A percentile compares a stretch with the other conserved stretches of the same genome.
phyloP scores from a whole-genome alignment of 2,888 invertebrate genomes.

The Corbicula japonica region DNA sequence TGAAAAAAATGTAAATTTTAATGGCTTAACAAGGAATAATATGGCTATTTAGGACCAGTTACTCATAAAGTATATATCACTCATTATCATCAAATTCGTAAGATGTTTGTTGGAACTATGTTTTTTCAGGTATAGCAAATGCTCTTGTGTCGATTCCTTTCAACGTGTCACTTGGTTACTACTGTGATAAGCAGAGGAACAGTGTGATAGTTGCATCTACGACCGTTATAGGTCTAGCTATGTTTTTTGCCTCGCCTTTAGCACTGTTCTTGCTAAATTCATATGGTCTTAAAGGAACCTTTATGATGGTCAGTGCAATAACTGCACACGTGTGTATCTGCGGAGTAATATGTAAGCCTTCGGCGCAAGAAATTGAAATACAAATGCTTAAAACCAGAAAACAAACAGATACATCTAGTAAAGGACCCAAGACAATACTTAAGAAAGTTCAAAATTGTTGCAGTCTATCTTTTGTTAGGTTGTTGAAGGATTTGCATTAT shows the following conservation, averaged over 20 bases:
- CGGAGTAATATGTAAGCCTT: constrained; percentile 57
- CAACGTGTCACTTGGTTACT: constrained; percentile 57
- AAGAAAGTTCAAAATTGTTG: too few species aligned
- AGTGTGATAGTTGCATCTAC: constrained; percentile 39
- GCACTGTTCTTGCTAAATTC: constrained; percentile 33
- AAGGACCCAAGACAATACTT: too few species aligned
- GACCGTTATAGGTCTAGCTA: constrained; percentile 56
- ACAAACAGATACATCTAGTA: too few species aligned
- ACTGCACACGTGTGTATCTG: constrained; percentile 54
- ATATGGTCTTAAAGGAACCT: constrained; percentile 56
- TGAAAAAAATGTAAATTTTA: too few species aligned
- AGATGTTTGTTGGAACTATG: too few species aligned
- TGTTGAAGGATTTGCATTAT: constrained; percentile 26
- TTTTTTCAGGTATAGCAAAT: constrained; percentile 63
- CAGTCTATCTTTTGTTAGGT: too few species aligned
- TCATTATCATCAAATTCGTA: too few species aligned
- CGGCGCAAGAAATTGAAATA: constrained; percentile 39
- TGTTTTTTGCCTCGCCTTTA: constrained; percentile 57
- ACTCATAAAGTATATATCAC: too few species aligned
- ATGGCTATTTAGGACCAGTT: too few species aligned
- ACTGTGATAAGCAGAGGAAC: constrained; percentile 54
- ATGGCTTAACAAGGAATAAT: too few species aligned
- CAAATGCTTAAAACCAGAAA: too few species aligned
- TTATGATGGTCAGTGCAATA: constrained; percentile 49
- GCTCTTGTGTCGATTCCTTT: constrained; percentile 45